phyloP scores from a whole-genome alignment of 2,888 invertebrate genomes.

The Chrysopilus asiliformis region DNA sequence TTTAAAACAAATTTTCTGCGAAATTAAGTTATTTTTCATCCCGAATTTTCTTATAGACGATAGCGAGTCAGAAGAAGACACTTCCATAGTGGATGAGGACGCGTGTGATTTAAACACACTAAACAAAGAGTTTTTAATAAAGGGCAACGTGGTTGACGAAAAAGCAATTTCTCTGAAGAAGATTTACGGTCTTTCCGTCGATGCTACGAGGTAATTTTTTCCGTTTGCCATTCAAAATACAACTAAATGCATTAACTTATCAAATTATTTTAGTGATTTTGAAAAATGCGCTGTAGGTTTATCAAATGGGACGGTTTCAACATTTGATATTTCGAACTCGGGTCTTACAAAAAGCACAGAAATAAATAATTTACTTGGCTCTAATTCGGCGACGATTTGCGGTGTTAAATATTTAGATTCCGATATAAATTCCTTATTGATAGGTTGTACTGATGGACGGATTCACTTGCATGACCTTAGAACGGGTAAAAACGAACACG shows the following conservation, averaged over 20 bases:
- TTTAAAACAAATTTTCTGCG: too few relatives aligned
- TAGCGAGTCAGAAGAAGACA: too few relatives aligned
- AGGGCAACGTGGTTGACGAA: constrained; percentile 32
- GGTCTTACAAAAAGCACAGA: constrained; percentile 20
- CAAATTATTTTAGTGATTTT: constrained; percentile 18
- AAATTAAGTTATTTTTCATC: too few relatives aligned
- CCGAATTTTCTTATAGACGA: too few relatives aligned
- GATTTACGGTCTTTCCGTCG: constrained; percentile 47
- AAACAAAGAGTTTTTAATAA: too few relatives aligned
- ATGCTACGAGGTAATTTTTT: constrained; percentile 40
- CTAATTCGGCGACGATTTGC: constrained; percentile 16
- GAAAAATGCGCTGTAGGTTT: constrained; percentile 39
- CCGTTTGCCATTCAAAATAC: neutral
- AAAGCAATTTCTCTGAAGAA: constrained; percentile 40
- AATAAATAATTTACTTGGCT: constrained; percentile 9
- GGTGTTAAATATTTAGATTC: constrained; percentile 28
- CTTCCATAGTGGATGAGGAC: too few relatives aligned
- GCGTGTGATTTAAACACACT: too few relatives aligned
- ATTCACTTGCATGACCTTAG: constrained; percentile 32
- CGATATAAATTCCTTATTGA: constrained; percentile 20
- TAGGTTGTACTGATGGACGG: constrained; percentile 24
- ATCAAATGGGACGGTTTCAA: constrained; percentile 37
- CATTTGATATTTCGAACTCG: constrained; percentile 38
- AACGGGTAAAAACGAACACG: constrained; percentile 37
- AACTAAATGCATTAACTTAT: constrained; percentile 1